Base-by-base conservation (phyloP, 2,797 vertebrate genomes). In the Microctenopoma steveboyesi region DNA sequence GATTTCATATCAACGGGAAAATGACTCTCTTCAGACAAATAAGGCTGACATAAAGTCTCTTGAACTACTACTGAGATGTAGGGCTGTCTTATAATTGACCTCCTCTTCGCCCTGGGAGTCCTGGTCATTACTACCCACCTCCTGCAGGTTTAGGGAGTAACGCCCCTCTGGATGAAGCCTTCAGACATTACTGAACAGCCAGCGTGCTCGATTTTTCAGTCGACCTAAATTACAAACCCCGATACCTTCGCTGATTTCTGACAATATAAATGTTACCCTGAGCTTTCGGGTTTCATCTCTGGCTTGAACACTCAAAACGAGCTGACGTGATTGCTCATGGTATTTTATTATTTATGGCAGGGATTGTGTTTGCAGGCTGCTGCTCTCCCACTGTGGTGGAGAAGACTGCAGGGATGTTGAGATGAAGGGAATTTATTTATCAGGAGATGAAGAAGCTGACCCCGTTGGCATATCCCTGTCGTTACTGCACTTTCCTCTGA, bases 331-430 rank as follows among this genome's bases (percentile, higher is more conserved):
- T 40, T 67, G 66, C 53, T n/a, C 11, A 1, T 64, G 62, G 45
- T 57, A 40, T 55, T 85, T 66, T 40, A 72, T 84, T 76, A 79
- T 86, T 88, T 64, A 86, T 58, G 84, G 49, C 37, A 10, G 56
- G 45, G 59, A 71, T 47, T 66, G 72, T 77, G 69, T 54, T 22
- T 22, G 69, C 64, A 30, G 64, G 61, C 69, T 37, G 74, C 71
- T 47, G 63, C 63, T 58, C 43, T 58, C 47, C 39, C 59, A 55
- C 70, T 63, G 65, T 10, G 28, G 65, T 16, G 30, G 48, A 35
- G 55, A 64, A 5, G 45, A 39, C 64, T 66, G 59, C 42, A 22
- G 57, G 35, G 59, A 58, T 49, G 62, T 13, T 43, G 43, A 68
- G 50, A 77, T 48, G 69, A 76, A 49, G 55, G 12, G 63, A 59